Evolutionary conservation across 2,888 invertebrate species (phyloP), one percentile per base, ranked within the genome.

Genomic region (Acanthosepion pharaonis): DNA sequence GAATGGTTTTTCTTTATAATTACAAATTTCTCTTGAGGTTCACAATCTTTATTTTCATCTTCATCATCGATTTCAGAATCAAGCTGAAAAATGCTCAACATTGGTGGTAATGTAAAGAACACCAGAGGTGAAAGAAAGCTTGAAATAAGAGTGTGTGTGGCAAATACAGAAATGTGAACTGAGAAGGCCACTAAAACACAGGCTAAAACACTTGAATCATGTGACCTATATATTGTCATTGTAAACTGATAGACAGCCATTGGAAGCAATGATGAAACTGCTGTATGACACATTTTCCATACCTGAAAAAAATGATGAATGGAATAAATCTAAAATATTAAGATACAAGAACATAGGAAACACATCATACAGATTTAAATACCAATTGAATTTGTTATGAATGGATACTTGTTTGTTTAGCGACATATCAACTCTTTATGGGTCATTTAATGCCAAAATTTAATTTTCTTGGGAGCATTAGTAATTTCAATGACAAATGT

Each of bases 71-170:
- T 78, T n/a, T 33, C 78, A 78, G 28, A 15, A 94, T 94, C 91
- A 94, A 91, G 55, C 94, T 91, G 48, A 94, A 94, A 91, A 94
- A 94, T 28, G 93, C 94, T 64, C 42, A 91, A 49, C 23, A 95
- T 33, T 59, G 94, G 20, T 23, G 95, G 94, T 11, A 96, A 91
- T 23, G 94, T 64, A 23, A 95, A 91, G 94, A 97, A 96, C 42
- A 96, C 91, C 53, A 96, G 95, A 0, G 97, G 96, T 0, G 96
- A 95, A 28, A 96, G 94, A 93, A 97, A 96, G 64, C 96, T 96
- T 95, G 96, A 96, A 53, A 96, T 95, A n/a, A 97, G 95, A 5
- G 96, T 96, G 94, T 97, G 97, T 2, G 97, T 97, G 53, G 96
- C 97, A 33, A 96, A 95, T 15, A 96, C 96, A 64, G 96, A 96